Evolutionary conservation across 2,113 vertebrate species (phyloP), one percentile per base, ranked within the genome.

Genomic region (Madoqua kirkii): DNA sequence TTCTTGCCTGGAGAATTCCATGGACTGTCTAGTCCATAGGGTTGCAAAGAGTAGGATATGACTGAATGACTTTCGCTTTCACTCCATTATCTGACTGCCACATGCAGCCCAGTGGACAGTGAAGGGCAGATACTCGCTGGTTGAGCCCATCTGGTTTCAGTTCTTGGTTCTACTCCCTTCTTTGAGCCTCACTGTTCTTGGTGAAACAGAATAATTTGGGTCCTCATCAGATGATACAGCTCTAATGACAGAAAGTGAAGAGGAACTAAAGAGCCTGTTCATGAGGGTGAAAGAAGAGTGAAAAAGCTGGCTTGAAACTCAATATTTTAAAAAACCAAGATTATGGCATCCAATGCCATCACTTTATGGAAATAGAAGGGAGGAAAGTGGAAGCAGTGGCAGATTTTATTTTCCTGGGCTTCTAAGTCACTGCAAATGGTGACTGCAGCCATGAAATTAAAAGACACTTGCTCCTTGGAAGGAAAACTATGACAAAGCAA

Each of bases 241-340:
- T 71, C 64, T 67, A 71, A 21, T 36, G 64, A 71, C 64, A 71
- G n/a, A 36, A 71, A 71, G n/a, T 36, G 64, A 71, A 71, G 64
- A 71, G 64, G n/a, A 71, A 71, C 17, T 71, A 21, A 71, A 71
- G 9, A 71, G 64, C 64, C n/a, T 36, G 17, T 36, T 36, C 17
- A 71, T 71, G n/a, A 71, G n/a, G 64, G 17, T 71, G n/a, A 36
- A 71, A 71, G 9, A 36, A 36, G n/a, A 71, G 64, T 36, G 64
- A 71, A 71, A 71, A 71, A 21, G 9, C n/a, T 71, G 64, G 64
- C 64, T 21, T 71, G n/a, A 71, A 71, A 71, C n/a, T 71, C 64
- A 36, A 3, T 36, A 67, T 67, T 21, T 1, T 19, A n/a, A n/a
- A 67, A 19, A 36, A 9, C 0, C 4, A 67, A 67, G 16, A 10